Evolutionary conservation across 2,797 vertebrate species (phyloP).

Genomic region (Poecilia picta): DNA sequence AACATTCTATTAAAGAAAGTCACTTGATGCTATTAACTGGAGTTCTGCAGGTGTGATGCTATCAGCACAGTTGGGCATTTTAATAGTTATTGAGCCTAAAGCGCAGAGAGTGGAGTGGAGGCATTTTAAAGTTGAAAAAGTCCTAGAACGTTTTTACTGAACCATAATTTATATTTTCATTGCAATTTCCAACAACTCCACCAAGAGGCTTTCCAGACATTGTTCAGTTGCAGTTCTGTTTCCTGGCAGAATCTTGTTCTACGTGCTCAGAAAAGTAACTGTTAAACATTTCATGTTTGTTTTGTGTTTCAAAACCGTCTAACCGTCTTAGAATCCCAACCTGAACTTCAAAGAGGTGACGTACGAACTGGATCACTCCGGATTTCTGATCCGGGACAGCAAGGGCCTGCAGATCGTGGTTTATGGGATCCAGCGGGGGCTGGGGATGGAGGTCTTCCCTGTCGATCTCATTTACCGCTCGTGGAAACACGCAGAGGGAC

Average conservation of each 20-base stretch:
- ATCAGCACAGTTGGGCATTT: not conserved
- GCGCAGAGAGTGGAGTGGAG: not conserved
- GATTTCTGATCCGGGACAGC: slow-evolving; percentile 96
- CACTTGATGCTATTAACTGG: not conserved
- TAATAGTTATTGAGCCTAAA: not conserved
- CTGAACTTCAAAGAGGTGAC: slow-evolving; percentile 99
- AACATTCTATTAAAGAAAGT: not conserved
- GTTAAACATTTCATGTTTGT: not conserved
- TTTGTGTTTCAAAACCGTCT: not conserved
- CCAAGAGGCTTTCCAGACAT: not conserved
- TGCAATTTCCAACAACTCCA: not conserved
- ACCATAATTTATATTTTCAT: not conserved
- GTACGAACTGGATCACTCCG: slow-evolving; percentile 96
- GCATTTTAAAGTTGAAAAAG: not conserved
- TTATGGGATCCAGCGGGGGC: slow-evolving; percentile 94
- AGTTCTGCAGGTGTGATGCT: not conserved
- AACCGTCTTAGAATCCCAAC: slow-evolving; percentile 88
- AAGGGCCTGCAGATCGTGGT: slow-evolving; percentile 98
- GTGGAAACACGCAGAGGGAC: slow-evolving; percentile 99
- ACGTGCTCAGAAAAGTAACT: not conserved
- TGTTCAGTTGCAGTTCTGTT: not conserved
- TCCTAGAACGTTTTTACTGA: not conserved
- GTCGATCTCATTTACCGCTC: slow-evolving; percentile 97
- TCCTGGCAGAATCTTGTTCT: not conserved
- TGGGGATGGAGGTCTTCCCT: slow-evolving; percentile 96